These are phyloP conservation scores for Antidorcas marsupialis DNA, from an alignment of 2,113 vertebrate genomes.

Conservation along the genomic window DNA sequence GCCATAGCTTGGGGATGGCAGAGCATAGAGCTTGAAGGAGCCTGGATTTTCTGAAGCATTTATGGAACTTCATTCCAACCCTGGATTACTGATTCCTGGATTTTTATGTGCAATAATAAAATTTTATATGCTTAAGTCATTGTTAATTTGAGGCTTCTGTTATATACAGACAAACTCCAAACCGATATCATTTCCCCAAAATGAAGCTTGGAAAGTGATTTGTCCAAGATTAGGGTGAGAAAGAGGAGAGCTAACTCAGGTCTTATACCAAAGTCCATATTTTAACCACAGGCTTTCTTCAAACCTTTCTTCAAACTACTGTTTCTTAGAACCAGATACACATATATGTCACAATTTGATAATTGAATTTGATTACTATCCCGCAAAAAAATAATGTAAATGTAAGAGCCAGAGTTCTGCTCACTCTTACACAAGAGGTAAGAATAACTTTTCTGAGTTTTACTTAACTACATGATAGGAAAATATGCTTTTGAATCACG, in stretches of 20 bases:
- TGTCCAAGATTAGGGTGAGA: not conserved
- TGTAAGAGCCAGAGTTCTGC: not conserved
- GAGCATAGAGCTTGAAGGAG: not conserved
- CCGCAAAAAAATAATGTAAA: not conserved
- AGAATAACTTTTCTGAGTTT: slow-evolving; percentile 40
- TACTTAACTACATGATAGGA: not conserved
- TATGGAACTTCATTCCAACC: not conserved
- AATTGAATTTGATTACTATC: not conserved
- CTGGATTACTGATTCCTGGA: not conserved
- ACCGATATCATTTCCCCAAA: not conserved
- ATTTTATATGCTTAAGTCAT: slow-evolving; percentile 36
- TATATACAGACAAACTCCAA: not conserved
- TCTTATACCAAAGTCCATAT: not conserved
- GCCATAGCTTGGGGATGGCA: not conserved
- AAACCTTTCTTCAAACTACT: slow-evolving; percentile 14
- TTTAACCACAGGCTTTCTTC: not conserved
- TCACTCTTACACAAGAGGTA: not conserved
- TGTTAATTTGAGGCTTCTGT: slow-evolving; percentile 48
- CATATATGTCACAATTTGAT: not conserved
- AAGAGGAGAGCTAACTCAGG: not conserved
- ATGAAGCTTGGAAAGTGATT: not conserved
- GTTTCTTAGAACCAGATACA: not conserved
- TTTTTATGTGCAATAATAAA: slow-evolving; percentile 35
- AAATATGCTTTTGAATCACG: not conserved
- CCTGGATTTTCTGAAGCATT: not conserved